Conservation (phyloP, 2,113 vertebrate genomes). For the Sinocyclocheilus anshuiensis region DNA sequence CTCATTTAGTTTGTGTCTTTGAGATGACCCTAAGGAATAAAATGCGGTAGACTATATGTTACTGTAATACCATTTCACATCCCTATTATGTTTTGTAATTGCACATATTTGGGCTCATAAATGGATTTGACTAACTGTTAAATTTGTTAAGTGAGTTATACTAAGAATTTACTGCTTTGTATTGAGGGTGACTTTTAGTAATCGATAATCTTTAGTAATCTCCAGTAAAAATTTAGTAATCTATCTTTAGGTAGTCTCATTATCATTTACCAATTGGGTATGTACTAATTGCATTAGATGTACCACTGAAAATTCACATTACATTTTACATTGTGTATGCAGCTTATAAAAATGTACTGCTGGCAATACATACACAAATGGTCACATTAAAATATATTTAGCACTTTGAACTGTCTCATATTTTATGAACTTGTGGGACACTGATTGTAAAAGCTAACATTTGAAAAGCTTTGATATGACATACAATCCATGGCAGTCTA, state of each 20-base stretch:
- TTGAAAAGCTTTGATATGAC: not conserved
- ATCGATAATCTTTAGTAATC: no score
- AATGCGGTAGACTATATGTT: not conserved
- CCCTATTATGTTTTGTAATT: not conserved
- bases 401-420: not conserved
- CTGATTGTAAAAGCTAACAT: not conserved
- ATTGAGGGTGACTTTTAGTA: not conserved
- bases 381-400: not conserved
- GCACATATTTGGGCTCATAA: constrained; percentile 3
- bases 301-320: not conserved
- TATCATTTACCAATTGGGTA: not conserved
- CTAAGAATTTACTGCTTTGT: not conserved
- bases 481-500: not conserved
- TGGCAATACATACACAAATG: not conserved
- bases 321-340: not conserved
- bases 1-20: not conserved
- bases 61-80: not conserved
- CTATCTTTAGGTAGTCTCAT: not conserved
- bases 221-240: no score
- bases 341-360: constrained; percentile 17
- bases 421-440: not conserved
- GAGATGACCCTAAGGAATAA: not conserved
- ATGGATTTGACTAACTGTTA: not conserved
- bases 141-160: no score
- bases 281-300: not conserved